Conservation (phyloP, 2,113 vertebrate species). For the Scomber japonicus region DNA sequence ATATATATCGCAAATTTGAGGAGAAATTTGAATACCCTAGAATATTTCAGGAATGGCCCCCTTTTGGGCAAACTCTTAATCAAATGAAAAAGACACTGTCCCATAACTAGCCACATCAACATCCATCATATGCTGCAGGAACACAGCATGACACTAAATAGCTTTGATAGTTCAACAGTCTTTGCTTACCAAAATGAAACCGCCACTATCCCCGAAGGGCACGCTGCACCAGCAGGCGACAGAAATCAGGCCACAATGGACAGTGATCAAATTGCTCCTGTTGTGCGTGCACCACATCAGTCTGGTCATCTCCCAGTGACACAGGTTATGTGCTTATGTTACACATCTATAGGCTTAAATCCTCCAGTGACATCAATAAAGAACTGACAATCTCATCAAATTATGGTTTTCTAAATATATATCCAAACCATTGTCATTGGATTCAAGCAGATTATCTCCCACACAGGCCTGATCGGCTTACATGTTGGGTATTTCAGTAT, state of each 20-base stretch:
- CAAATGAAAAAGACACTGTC: constrained; percentile 33
- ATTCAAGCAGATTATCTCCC: constrained; percentile 74
- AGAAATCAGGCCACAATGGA: constrained; percentile 55
- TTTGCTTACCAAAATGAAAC: constrained; percentile 47
- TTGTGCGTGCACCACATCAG: constrained; percentile 24
- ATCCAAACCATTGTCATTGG: constrained; percentile 49
- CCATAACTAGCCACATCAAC: constrained; percentile 23
- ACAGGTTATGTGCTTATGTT: constrained; percentile 52
- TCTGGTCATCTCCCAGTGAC: constrained; percentile 49
- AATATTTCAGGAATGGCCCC: constrained; percentile 66
- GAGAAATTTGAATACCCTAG: constrained; percentile 41
- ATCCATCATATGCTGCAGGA: constrained; percentile 40
- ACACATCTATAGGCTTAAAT: constrained; percentile 58
- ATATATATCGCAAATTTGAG: background rate
- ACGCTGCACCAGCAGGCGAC: background rate
- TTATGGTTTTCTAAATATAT: constrained; percentile 39
- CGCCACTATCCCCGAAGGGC: background rate
- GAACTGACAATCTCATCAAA: constrained; percentile 66
- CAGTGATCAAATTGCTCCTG: constrained; percentile 55
- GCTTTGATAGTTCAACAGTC: constrained; percentile 47
- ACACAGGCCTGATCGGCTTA: constrained; percentile 73
- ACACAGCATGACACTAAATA: constrained; percentile 59
- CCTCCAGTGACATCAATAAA: constrained; percentile 65
- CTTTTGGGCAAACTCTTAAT: constrained; percentile 56
- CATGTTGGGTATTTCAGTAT: constrained; percentile 45